Evolutionary conservation across 2,797 vertebrate species (phyloP).

Genomic region (Anniella stebbinsi): DNA sequence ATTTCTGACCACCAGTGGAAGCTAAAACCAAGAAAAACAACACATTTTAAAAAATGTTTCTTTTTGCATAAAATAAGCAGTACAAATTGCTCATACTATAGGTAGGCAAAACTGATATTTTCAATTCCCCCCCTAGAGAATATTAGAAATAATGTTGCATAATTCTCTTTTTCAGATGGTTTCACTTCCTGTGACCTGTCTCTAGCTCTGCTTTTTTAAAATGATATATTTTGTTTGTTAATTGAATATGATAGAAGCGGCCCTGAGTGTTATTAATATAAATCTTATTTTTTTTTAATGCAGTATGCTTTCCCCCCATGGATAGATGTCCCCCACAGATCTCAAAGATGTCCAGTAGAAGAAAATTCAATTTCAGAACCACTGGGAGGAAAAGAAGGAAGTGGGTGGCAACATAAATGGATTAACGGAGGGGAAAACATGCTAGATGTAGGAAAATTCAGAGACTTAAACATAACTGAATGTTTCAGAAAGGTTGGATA

Average conservation of each 20-base stretch:
- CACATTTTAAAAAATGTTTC: slow-evolving; percentile 33
- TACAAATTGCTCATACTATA: not conserved
- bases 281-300: not conserved
- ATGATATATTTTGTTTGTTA: not conserved
- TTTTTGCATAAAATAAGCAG: not conserved
- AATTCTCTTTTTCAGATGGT: not conserved
- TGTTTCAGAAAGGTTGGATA: not conserved
- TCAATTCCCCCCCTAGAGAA: not conserved
- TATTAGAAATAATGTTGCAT: not conserved
- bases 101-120: not conserved
- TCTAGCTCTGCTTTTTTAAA: not conserved
- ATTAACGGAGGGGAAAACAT: not conserved
- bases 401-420: not conserved
- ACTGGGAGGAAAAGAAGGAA: not conserved
- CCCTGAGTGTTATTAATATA: not conserved
- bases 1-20: slow-evolving; percentile 78
- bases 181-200: not conserved
- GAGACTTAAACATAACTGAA: not conserved
- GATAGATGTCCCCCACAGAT: not conserved
- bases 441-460: not conserved
- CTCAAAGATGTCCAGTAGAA: not conserved
- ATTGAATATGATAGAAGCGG: not conserved
- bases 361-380: not conserved
- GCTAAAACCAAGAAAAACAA: slow-evolving; percentile 69
- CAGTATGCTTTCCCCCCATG: not conserved